Percentiles rank a stretch among this genome's conserved stretches.
These are phyloP conservation scores for Macroramphosus scolopax DNA, from an alignment of 2,797 vertebrate genomes.

Conservation along the genomic window DNA sequence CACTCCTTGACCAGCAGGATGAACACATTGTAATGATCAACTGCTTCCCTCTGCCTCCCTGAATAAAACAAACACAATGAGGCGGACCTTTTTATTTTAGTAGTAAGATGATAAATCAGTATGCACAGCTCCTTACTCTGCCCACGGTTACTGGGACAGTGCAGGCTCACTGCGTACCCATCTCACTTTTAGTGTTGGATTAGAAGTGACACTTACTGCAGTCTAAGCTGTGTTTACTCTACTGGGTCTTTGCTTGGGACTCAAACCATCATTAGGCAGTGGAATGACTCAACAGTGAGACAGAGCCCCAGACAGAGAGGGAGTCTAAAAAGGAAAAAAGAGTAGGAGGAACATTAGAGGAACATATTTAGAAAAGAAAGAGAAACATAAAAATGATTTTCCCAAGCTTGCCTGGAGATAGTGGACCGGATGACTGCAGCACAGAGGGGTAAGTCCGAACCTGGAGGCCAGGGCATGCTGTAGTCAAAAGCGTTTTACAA, in stretches of 20 bases:
- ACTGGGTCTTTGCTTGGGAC: slow-evolving; percentile 51
- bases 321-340: slow-evolving; percentile 12
- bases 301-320: slow-evolving; percentile 23
- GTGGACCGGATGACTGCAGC: slow-evolving; percentile 20
- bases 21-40: no score
- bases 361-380: slow-evolving; percentile 7
- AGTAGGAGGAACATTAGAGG: slow-evolving; percentile 18
- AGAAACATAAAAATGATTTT: slow-evolving; percentile 28
- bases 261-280: slow-evolving; percentile 62
- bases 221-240: slow-evolving; percentile 66
- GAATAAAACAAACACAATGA: slow-evolving; percentile 17
- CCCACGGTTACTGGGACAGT: slow-evolving; percentile 32
- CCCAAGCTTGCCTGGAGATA: slow-evolving; percentile 22
- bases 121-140: slow-evolving; percentile 9
- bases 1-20: slow-evolving; percentile 11
- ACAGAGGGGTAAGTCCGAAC: slow-evolving; percentile 26
- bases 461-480: slow-evolving; percentile 44
- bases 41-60: slow-evolving; percentile 5
- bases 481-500: slow-evolving; percentile 61
- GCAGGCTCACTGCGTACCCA: slow-evolving; percentile 34
- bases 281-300: slow-evolving; percentile 55
- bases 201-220: slow-evolving; percentile 70
- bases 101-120: slow-evolving; percentile 37
- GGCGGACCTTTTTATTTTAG: no score
- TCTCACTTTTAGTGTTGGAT: slow-evolving; percentile 56